These are phyloP conservation scores for Agapostemon virescens DNA, from an alignment of 2,888 invertebrate species.

Conservation along the genomic window DNA sequence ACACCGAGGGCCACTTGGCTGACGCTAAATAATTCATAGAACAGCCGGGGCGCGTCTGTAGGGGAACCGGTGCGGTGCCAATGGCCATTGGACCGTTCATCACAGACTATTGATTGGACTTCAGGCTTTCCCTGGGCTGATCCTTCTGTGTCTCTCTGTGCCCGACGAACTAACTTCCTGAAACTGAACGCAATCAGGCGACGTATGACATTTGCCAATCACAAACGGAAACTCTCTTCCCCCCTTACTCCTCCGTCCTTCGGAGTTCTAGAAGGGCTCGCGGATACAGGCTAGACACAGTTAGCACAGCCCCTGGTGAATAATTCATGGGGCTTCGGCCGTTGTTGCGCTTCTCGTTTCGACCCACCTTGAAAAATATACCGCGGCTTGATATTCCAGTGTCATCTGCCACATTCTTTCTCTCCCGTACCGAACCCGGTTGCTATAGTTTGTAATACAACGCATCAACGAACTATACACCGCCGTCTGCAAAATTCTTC, in stretches of 20 bases:
- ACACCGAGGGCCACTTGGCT: conserved; percentile 73
- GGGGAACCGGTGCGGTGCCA: conserved; percentile 52
- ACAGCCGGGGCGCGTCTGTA: conserved; percentile 56
- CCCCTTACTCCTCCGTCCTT: no score
- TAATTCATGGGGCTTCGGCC: conserved; percentile 36
- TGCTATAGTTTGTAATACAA: background rate
- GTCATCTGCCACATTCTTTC: background rate
- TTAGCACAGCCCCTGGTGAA: conserved; percentile 30
- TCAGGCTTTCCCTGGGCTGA: conserved; percentile 43
- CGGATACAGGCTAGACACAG: conserved; percentile 10
- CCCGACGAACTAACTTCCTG: conserved; percentile 31
- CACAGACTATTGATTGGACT: conserved; percentile 69
- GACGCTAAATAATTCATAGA: conserved; percentile 76
- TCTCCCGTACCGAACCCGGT: background rate
- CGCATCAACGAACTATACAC: background rate
- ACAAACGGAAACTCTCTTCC: conserved; percentile 46
- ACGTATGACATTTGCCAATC: conserved; percentile 57
- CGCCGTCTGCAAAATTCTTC: background rate
- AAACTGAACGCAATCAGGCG: conserved; percentile 43
- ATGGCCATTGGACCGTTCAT: conserved; percentile 70
- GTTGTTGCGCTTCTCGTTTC: background rate
- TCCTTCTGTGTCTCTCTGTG: conserved; percentile 26
- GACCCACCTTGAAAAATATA: background rate
- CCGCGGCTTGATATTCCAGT: background rate
- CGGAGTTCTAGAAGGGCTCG: background rate